Evolutionary conservation across 1,140 invertebrate species (phyloP), one percentile per base, ranked within the genome.

Genomic region (Tetragnatha versicolor): DNA sequence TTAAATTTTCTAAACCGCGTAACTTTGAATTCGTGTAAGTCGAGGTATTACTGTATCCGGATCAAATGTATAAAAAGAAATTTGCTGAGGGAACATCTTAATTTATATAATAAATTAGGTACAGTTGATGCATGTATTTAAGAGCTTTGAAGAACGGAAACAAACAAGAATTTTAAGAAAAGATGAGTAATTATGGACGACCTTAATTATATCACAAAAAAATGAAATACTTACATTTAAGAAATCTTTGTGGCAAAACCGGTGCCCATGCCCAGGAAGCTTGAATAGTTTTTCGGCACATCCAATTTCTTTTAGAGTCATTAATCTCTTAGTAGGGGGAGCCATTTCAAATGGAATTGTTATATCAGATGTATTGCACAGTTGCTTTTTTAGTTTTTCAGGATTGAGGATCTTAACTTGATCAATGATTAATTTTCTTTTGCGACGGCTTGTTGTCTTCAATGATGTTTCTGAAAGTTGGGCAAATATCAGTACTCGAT

Each of bases 401-500:
- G 97, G 97, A n/a, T 94, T 96, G 85, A 99, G 98, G 85, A 97
- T 98, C 87, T 99, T 99, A 9, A 98, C 93, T 88, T 99, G 98
- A 85, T 99, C 98, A 12, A 99, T 95, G 83, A 99, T 97, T 53
- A 98, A 89, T 85, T 98, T 98, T 61, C 86, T 75, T 39, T 83
- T 76, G 65, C 94, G 90, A 86, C 96, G 96, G 1, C 92, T 94
- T 92, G 91, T 84, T 58, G 82, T 84, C 55, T 47, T 22, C 27
- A 20, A 12, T 37, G 49, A 6, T n/a, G 25, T 27, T 3, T 37
- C 33, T 39, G 6, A n/a, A 37, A 37, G 27, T 1, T 9, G 29
- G 10, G 14, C 37, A 55, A 55, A 53, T 53, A 70, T 2, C 0
- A 29, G 47, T 51, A 49, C 12, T n/a, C n/a, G 12, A 0, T 61